These are phyloP conservation scores for Myathropa florea DNA, from an alignment of 2,888 invertebrate species.

Conservation along the genomic window DNA sequence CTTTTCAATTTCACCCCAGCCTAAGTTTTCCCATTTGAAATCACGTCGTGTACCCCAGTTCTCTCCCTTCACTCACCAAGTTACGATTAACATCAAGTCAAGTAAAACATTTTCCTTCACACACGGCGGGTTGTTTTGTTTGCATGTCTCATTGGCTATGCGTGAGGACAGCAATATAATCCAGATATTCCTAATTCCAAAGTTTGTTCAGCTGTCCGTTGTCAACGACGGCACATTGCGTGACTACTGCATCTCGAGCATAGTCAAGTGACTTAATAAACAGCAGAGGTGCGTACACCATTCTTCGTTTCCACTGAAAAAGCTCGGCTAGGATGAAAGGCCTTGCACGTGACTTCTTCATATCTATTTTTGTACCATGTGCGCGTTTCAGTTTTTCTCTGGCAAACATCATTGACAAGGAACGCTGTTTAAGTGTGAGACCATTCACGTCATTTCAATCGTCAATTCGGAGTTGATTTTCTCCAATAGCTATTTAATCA, in stretches of 20 bases:
- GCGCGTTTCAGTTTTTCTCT: background rate
- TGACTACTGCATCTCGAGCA: background rate
- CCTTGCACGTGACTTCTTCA: background rate
- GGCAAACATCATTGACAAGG: background rate
- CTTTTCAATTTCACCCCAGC: background rate
- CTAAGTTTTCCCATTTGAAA: too few relatives aligned
- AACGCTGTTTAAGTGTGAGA: too few relatives aligned
- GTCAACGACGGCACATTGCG: background rate
- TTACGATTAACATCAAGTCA: background rate
- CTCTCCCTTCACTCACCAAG: too few relatives aligned
- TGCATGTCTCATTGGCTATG: background rate
- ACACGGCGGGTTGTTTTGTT: background rate
- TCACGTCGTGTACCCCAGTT: too few relatives aligned
- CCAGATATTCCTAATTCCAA: background rate
- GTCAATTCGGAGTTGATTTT: too few relatives aligned
- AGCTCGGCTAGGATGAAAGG: background rate
- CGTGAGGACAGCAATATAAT: background rate
- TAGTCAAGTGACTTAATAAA: background rate
- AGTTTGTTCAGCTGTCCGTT: background rate
- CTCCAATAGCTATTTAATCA: too few relatives aligned
- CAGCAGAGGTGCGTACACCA: background rate
- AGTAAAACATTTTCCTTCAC: background rate
- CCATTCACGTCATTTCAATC: too few relatives aligned
- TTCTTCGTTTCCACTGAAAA: background rate
- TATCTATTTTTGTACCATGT: background rate